Base-by-base conservation (phyloP, 2,113 vertebrate species). In the Mormoops blainvillei region DNA sequence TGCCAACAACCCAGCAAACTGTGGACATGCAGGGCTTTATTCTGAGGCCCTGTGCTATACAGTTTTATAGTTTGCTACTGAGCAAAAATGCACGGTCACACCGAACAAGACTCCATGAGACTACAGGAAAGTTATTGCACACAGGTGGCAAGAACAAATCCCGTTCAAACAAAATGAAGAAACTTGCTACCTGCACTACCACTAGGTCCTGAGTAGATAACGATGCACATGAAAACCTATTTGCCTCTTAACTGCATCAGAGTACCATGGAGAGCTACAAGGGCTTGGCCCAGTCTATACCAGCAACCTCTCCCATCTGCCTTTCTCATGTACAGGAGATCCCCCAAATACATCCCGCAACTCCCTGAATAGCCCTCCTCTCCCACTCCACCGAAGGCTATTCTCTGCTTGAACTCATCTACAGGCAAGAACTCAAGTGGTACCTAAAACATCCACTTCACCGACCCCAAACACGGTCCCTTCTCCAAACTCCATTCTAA, bases 201-300 rank as follows among this genome's bases (percentile, higher is more conserved):
- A 20, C 73, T 6, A 87, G 52, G 50, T 54, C 56, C 77, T 18
- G 52, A 58, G 41, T 5, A 28, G 85, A 65, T 38, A 80, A 52
- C 8, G 7, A 91, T 0, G 11, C 26, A 85, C 86, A 63, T 0
- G 6, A 26, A 85, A 89, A 81, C 33, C 71, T 68, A 20, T 16
- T 3, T 78, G 38, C 45, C 41, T 77, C 45, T 3, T 0, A 26
- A 15, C 12, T 9, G 36, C 36, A 77, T 65, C 63, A 10, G 43
- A 94, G 97, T 73, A 94, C 95, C 95, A 96, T 92, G 97, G 96
- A 96, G 92, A 97, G 94, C 97, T 96, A 86, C 84, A 70, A 22
- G 65, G 20, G 81, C 54, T 7, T 1, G 0, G 28, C 7, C 54
- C 26, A 58, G 36, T 3, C 52, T 26, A 26, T 0, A 50, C 13